Evolutionary conservation across 2,113 vertebrate genomes (phyloP).

Genomic region (Thomomys bottae): DNA sequence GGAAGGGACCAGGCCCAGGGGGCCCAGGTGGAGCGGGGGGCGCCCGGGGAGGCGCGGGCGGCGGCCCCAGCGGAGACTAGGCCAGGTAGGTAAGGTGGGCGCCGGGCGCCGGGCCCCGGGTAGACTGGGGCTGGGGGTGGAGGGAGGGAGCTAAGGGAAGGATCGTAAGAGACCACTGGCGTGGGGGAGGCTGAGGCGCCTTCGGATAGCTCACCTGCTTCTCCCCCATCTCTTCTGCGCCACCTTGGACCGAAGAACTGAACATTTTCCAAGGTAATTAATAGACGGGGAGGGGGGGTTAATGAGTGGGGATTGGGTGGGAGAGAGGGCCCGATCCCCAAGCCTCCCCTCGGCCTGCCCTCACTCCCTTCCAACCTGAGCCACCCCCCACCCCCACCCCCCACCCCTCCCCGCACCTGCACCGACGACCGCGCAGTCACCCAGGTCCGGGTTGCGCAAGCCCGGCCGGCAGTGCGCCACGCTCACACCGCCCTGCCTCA

Average conservation of each 20-base stretch:
- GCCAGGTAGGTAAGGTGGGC: conserved; percentile 80
- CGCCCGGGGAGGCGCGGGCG: conserved; percentile 76
- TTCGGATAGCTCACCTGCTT: conserved; percentile 25
- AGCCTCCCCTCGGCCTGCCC: neutral
- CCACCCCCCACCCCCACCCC: too few relatives aligned
- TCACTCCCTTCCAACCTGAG: neutral
- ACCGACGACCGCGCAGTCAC: neutral
- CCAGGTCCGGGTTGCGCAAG: neutral
- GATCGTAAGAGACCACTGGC: too few relatives aligned
- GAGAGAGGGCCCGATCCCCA: neutral
- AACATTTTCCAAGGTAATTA: conserved; percentile 76
- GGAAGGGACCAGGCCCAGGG: conserved; percentile 91
- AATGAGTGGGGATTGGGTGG: neutral
- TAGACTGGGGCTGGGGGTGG: neutral
- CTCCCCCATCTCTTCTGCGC: neutral
- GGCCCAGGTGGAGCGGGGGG: conserved; percentile 90
- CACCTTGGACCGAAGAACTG: conserved; percentile 64
- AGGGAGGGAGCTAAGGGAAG: neutral
- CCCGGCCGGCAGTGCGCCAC: neutral
- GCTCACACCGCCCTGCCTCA: neutral
- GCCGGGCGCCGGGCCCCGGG: neutral
- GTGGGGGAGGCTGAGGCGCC: neutral
- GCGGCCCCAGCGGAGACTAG: conserved; percentile 88
- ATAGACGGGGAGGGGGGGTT: neutral
- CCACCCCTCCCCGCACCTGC: neutral